Base-by-base conservation (phyloP, 2,113 vertebrate species). In the Clarias batrachus region DNA sequence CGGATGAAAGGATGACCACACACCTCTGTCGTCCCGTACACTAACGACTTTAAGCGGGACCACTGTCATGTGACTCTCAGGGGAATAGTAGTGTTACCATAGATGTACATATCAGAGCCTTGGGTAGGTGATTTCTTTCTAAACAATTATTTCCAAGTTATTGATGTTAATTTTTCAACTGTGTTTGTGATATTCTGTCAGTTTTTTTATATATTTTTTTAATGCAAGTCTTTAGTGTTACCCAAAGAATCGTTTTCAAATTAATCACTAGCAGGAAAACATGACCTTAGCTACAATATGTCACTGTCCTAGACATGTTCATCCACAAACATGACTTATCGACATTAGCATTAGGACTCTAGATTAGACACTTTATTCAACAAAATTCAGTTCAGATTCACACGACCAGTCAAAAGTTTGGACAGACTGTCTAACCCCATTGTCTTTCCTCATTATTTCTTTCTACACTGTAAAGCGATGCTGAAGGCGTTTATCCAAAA, bases 1-100 rank as follows among this genome's bases (percentile, higher is more conserved):
- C 82, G 95, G 95, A 96, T 94, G 91, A 94, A 94, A 79, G 81
- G 82, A 94, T 94, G 94, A 95, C 93, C 94, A 96, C 93, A 96
- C 94, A 95, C 92, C 91, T 95, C 94, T 96, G 93, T 91, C 59
- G 82, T 90, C 88, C 37, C 74, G 87, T 95, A 96, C 95, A 93
- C 93, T 95, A 95, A 93, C 94, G 95, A 96, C 94, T 90, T 91
- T 93, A 95, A 94, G 94, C 94, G 94, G 95, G 95, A 94, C 90
- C 90, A 91, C 86, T 21, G 78, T 80, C 56, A 82, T 85, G 84
- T 88, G 86, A 91, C 84, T 86, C 89, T 91, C 91, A 89, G 90
- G 73, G 85, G 90, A 87, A 90, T 90, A 89, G 91, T 73, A 91
- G 87, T 33, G 1, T 1, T 19, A 30, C 57, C 76, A 33, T 5